Evolutionary conservation across 2,888 invertebrate genomes (phyloP), one percentile per base, ranked within the genome.

Genomic region (Lithophane ornitopus): DNA sequence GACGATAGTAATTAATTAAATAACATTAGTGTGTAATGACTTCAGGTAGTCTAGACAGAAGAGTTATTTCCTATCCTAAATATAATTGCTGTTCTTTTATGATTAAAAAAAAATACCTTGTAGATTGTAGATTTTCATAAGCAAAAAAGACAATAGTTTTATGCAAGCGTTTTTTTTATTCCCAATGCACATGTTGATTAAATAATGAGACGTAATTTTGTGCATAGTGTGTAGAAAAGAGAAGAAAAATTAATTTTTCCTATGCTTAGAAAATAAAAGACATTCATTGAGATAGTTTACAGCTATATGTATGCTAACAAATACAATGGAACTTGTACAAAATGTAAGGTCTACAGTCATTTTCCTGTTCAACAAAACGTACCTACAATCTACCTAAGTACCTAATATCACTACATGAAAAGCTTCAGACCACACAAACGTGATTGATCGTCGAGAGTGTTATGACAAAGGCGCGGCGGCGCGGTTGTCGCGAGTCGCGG

Each of bases 361-460:
- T 39, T 44, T 44, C 28, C 11, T 19, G 8, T n/a, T 76, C 4
- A 65, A 74, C 3, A 63, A 81, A 68, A 28, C 28, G 16, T 52
- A 49, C 22, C 26, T 59, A 44, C 28, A 62, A 46, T 66, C 1
- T 70, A 61, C 54, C 16, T 22, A 39, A 79, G 63, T 72, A 66
- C 58, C n/a, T 70, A 77, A 39, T n/a, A 39, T 54, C 46, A 26
- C 52, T 76, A 82, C 61, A 72, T 70, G 85, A 81, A 84, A 81
- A 66, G 71, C n/a, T 61, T 3, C n/a, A 41, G 84, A 80, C 84
- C 81, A 82, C 81, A 82, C 85, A 80, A 56, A 49, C 28, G 68
- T 73, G 85, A 85, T 85, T 83, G 78, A 83, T 78, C 78, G 70
- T 11, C 61, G 61, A 56, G 82, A 46, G 82, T 73, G 82, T 85